Evolutionary conservation across 1,140 invertebrate species (phyloP), one percentile per base, ranked within the genome.

Genomic region (Drosophila nikananu): DNA sequence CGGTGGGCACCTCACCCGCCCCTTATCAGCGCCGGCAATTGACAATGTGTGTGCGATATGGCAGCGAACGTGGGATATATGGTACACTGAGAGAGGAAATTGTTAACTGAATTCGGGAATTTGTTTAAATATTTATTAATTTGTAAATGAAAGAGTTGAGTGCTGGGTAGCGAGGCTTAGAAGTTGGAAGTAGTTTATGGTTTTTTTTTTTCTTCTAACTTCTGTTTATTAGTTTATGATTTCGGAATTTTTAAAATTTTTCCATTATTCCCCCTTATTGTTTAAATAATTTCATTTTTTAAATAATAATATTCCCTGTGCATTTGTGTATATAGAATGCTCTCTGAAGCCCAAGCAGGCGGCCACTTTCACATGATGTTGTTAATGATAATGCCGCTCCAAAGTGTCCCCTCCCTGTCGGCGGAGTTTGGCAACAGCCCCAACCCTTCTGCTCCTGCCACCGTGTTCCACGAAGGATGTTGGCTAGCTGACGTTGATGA

Each of bases 361-460:
- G 61, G 60, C 39, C 64, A 77, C 77, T 81, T 77, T 63, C 68
- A 64, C 74, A 86, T 81, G 77, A 81, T 80, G 81, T 81, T 86
- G 82, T 86, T 86, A 86, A 86, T 86, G 82, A 86, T 84, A 81
- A 83, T 83, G 77, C 65, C 72, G 62, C 60, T 74, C 55, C 66
- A 66, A 71, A 71, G 67, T 71, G 67, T 68, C 80, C 63, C 59
- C 51, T 52, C 61, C 27, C 55, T 30, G 63, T 46, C 54, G 35
- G 9, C 54, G 54, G 70, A 71, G 52, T 52, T 66, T 27, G 9
- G 44, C 65, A 25, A 17, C 21, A 32, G 23, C 57, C 35, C 48
- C n/a, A 68, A n/a, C 64, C 63, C 64, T 68, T 71, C 23, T n/a
- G 48, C 5, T 35, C 10, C 42, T 37, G 39, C 23, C 60, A 1